phyloP scores from a whole-genome alignment of 2,888 invertebrate species.

The Ophioninae sp. region DNA sequence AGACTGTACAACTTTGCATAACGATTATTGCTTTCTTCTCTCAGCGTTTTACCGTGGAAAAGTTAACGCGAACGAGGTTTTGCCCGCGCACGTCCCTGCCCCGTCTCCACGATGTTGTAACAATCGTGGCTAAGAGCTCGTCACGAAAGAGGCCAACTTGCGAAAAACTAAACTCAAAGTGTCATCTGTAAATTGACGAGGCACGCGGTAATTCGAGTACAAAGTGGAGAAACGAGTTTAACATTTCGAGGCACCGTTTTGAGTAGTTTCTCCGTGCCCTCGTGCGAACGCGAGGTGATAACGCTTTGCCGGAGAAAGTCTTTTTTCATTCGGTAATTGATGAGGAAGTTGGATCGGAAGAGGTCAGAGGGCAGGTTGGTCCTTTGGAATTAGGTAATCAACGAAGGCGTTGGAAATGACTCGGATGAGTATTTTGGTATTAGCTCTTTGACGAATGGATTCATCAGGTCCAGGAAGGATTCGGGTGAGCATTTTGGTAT shows the following conservation, averaged over 20 bases:
- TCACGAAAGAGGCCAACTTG: slow-evolving; percentile 3
- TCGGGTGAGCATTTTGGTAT: too few relatives aligned
- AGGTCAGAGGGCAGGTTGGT: too few relatives aligned
- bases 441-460: too few relatives aligned
- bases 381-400: too few relatives aligned
- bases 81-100: slow-evolving; percentile 38
- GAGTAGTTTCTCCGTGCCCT: too few relatives aligned
- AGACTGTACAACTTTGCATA: slow-evolving; percentile 72
- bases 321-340: too few relatives aligned
- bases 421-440: too few relatives aligned
- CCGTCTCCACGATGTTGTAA: slow-evolving; percentile 41
- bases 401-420: too few relatives aligned
- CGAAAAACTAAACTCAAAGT: slow-evolving; percentile 7
- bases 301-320: too few relatives aligned
- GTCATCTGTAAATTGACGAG: slow-evolving; percentile 1
- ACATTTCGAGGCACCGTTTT: background rate
- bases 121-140: slow-evolving; percentile 32
- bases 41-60: slow-evolving; percentile 61
- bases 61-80: slow-evolving; percentile 23
- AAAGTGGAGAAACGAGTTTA: slow-evolving; percentile 20
- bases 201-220: slow-evolving; percentile 14
- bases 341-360: too few relatives aligned
- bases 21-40: slow-evolving; percentile 74
- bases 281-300: too few relatives aligned
- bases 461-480: too few relatives aligned